Base-by-base conservation (phyloP, 2,888 invertebrate genomes). In the Sussaba pulchella region DNA sequence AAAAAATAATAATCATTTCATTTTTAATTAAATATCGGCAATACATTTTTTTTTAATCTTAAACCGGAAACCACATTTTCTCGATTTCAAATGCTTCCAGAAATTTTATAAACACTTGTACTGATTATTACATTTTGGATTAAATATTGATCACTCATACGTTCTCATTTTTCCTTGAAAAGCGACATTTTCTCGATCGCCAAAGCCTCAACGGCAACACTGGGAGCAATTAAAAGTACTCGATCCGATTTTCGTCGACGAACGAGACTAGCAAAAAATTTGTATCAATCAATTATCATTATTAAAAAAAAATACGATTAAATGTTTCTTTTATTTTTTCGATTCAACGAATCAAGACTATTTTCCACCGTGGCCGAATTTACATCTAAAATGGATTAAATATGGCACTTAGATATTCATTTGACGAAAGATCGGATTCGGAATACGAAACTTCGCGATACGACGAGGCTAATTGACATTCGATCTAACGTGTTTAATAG, bases 381-480 rank as follows among this genome's bases (percentile, higher is more conserved):
- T 36, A 57, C 21, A 78, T 71, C 9, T 17, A 63, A 31, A 47
- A 36, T 66, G 59, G 50, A 47, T 24, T 52, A 43, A 64, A 24
- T 52, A 74, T 78, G 80, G 80, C 80, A 81, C 80, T 71, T 80
- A 39, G 14, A 63, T 43, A 63, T 9, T 26, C 54, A 66, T 47
- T 78, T 66, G 61, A 77, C 9, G 14, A 8, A 8, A 14, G 57
- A 57, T 26, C 57, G 17, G 24, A 26, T 54, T n/a, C n/a, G n/a
- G n/a, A n/a, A n/a, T n/a, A n/a, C n/a, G n/a, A n/a, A n/a, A n/a
- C n/a, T n/a, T n/a, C n/a, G n/a, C n/a, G n/a, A n/a, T n/a, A n/a
- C n/a, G n/a, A n/a, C n/a, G n/a, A n/a, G n/a, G n/a, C n/a, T n/a
- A n/a, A n/a, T 2, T 26, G 52, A 14, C n/a, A n/a, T n/a, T 54